Evolutionary conservation across 1,140 invertebrate species (phyloP).

Genomic region (Drosophila triauraria): DNA sequence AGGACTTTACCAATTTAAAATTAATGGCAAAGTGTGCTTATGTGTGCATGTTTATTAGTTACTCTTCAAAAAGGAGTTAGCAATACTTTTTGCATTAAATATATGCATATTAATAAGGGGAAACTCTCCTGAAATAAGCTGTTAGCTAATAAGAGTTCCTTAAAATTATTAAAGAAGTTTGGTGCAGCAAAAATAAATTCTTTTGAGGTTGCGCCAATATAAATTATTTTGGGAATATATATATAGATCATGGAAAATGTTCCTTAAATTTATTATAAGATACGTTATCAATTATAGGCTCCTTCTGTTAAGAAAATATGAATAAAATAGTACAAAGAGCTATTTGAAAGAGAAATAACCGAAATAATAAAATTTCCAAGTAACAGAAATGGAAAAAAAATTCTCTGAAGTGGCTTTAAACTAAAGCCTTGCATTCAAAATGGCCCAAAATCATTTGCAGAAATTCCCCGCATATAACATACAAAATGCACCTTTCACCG

Average conservation of each 20-base stretch:
- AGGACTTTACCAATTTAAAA: background rate
- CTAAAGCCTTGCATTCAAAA: background rate
- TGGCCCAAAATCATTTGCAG: background rate
- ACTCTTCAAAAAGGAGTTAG: background rate
- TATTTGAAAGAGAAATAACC: background rate
- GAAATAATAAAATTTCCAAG: background rate
- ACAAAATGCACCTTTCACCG: constrained; percentile 36
- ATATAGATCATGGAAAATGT: background rate
- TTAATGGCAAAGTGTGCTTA: background rate
- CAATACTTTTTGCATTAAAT: background rate
- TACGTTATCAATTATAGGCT: too few species aligned
- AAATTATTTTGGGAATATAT: too few species aligned
- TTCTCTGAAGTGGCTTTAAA: background rate
- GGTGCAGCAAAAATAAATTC: background rate
- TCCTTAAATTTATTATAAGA: background rate
- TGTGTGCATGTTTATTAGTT: too few species aligned
- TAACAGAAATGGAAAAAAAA: background rate
- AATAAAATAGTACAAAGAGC: background rate
- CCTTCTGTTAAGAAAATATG: background rate
- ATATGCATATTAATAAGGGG: background rate
- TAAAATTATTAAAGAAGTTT: background rate
- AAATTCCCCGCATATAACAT: background rate
- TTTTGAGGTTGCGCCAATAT: background rate
- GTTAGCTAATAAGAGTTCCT: background rate
- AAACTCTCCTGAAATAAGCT: background rate